Conservation (phyloP, 2,113 vertebrate genomes). For the Peromyscus californicus region DNA sequence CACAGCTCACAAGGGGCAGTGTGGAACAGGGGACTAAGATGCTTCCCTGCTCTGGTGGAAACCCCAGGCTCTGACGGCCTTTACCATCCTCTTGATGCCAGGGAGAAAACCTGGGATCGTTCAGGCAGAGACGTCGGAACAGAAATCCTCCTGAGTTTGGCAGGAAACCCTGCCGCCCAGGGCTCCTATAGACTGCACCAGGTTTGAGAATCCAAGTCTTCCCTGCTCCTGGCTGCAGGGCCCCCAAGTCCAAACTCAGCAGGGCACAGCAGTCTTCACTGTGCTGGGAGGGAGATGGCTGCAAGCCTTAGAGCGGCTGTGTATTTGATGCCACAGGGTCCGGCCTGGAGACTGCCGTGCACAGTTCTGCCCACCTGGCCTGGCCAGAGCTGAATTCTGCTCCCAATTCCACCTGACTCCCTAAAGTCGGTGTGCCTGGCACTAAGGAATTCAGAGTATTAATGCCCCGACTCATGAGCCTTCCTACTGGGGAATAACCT, state of each 20-base stretch:
- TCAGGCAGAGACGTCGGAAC: neutral
- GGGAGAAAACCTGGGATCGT: no score
- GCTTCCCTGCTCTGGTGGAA: neutral
- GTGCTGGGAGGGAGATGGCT: neutral
- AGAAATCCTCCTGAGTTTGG: neutral
- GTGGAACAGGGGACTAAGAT: neutral
- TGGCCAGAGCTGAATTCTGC: neutral
- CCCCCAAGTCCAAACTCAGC: neutral
- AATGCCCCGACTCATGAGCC: neutral
- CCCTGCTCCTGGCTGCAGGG: neutral
- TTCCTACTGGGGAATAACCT: neutral
- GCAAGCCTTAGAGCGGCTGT: neutral
- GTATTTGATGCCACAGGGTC: neutral
- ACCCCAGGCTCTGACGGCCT: neutral
- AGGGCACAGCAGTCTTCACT: neutral
- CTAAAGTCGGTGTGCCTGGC: neutral
- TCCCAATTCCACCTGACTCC: neutral
- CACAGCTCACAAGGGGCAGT: neutral
- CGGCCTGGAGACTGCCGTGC: neutral
- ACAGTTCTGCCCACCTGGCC: neutral
- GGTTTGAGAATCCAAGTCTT: neutral
- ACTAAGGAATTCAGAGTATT: neutral
- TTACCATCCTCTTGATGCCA: neutral
- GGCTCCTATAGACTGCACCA: neutral
- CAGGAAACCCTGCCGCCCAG: neutral